Evolutionary conservation across 2,888 invertebrate species (phyloP).

Genomic region (Megalurothrips usitatus): DNA sequence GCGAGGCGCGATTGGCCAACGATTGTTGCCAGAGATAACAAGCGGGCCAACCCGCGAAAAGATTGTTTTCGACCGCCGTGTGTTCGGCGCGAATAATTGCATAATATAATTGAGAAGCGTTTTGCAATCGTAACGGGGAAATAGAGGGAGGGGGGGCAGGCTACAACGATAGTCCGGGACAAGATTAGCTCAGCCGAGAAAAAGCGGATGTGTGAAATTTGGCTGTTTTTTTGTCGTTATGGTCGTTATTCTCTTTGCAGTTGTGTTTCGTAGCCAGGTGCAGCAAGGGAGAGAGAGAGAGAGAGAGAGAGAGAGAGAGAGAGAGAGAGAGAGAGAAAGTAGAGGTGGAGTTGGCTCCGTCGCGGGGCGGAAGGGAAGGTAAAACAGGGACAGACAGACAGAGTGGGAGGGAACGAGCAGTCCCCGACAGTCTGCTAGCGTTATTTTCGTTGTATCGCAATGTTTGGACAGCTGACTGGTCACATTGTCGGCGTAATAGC

Average conservation of each 20-base stretch:
- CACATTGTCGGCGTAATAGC: neutral
- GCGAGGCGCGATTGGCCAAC: neutral
- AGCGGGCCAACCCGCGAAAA: neutral
- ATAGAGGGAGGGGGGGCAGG: no score
- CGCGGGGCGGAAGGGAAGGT: constrained; percentile 10
- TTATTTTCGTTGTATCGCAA: neutral
- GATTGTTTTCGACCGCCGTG: no score
- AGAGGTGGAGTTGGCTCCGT: neutral
- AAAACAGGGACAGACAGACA: constrained; percentile 30
- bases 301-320: constrained; percentile 32
- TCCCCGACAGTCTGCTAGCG: neutral
- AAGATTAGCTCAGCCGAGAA: neutral
- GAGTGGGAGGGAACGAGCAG: no score
- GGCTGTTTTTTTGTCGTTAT: neutral
- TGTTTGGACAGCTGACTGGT: constrained; percentile 24
- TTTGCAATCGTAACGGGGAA: no score
- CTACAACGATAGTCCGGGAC: no score
- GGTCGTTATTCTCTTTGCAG: neutral
- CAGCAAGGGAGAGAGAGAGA: constrained; percentile 2
- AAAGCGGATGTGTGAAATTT: neutral
- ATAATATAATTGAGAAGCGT: no score
- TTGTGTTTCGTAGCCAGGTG: neutral
- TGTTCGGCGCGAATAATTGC: no score
- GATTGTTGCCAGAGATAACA: neutral
- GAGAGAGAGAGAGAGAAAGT: constrained; percentile 31